Base-by-base conservation (phyloP, 2,113 vertebrate genomes). In the Forbesichthys agassizii region DNA sequence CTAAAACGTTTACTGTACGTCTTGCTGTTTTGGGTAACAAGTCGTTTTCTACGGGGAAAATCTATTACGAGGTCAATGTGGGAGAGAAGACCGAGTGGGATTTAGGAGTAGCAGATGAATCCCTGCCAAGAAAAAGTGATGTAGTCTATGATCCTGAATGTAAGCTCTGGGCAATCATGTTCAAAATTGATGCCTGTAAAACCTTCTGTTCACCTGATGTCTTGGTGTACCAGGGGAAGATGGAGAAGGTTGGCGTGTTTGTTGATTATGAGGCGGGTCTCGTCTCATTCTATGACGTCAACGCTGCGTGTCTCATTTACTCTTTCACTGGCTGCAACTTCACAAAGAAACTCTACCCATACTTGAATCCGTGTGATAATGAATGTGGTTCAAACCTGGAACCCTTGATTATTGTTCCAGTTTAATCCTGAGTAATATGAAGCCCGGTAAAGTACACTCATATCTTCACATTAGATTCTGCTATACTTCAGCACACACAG, bases 41-140 rank as follows among this genome's bases (percentile, higher is more conserved):
- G 18, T 79, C 80, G 33, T 77, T 81, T 51, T 59, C 42, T 0
- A 71, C 69, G 0, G 0, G 51, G 0, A 82, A 58, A 68, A 81
- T 85, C 67, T 90, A 90, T 76, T 88, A 86, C 0, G 84, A 88
- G 82, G 88, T 88, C 11, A 8, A 58, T 0, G 81, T 87, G 52
- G 67, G 81, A 0, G 27, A 33, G 14, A 88, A 90, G 79, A 78
- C 61, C 0, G 84, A 87, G 13, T 90, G 86, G 85, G 54, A 54
- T 51, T 52, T 90, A 75, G 88, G 88, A 3, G 48, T 88, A 13
- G 80, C 73, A n/a, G 54, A 4, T 1, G 77, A 54, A 0, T 85
- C 85, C 0, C 3, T 81, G 12, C 62, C 65, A 51, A 84, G 71
- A 67, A 64, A 0, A 3, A 48, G 48, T 3, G 2, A 0, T 0